phyloP scores from a whole-genome alignment of 2,888 invertebrate species.

The Allolobophora icterica region DNA sequence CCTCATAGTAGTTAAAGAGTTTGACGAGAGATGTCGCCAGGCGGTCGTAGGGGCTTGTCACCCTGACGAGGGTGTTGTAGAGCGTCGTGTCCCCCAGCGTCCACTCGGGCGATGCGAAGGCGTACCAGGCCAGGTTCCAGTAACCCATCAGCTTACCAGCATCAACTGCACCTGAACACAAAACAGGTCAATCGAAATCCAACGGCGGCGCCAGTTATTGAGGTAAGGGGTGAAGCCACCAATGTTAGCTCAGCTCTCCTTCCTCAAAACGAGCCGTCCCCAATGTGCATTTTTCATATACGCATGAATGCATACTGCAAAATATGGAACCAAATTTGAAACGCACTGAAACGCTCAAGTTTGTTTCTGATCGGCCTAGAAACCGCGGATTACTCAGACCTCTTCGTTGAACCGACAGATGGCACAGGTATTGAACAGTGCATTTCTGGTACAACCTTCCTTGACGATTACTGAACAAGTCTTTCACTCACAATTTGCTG shows the following conservation, averaged over 20 bases:
- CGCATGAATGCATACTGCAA: no score
- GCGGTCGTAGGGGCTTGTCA: slow-evolving; percentile 42
- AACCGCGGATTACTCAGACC: no score
- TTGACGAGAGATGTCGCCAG: slow-evolving; percentile 41
- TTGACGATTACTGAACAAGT: no score
- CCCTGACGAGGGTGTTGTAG: slow-evolving; percentile 45
- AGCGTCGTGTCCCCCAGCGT: slow-evolving; percentile 36
- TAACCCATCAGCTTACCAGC: slow-evolving; percentile 42
- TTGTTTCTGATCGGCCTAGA: no score
- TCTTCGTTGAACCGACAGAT: no score
- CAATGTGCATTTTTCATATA: background rate
- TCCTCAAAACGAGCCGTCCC: background rate
- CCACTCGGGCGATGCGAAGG: slow-evolving; percentile 41
- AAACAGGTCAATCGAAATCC: background rate
- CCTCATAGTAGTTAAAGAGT: slow-evolving; percentile 39
- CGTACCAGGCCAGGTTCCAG: slow-evolving; percentile 43
- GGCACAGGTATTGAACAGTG: no score
- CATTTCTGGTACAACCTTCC: no score
- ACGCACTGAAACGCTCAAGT: no score
- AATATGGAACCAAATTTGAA: no score
- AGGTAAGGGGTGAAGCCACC: no score
- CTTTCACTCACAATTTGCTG: no score
- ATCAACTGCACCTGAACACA: slow-evolving; percentile 39
- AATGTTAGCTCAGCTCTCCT: background rate
- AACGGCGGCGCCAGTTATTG: background rate